Evolutionary conservation across 1,140 invertebrate genomes (phyloP).

Genomic region (Thaumetopoea pityocampa): DNA sequence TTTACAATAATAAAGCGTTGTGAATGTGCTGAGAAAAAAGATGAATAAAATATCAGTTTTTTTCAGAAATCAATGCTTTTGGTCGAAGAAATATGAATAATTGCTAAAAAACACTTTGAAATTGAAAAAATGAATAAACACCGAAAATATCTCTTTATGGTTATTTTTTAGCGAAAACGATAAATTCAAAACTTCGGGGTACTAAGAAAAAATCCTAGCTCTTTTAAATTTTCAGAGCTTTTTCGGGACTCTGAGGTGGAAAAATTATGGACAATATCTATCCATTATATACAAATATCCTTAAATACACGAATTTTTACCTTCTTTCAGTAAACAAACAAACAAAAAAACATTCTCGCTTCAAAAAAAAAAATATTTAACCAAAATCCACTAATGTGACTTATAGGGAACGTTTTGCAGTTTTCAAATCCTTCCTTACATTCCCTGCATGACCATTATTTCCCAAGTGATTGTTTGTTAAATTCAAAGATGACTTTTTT

Average conservation of each 20-base stretch:
- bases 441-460: conserved; percentile 4
- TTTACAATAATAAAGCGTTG: too few relatives aligned
- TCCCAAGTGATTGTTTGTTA: conserved; percentile 1
- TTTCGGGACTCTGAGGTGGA: background rate
- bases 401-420: conserved; percentile 1
- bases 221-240: background rate
- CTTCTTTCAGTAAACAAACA: too few relatives aligned
- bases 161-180: background rate
- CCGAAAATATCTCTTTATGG: background rate
- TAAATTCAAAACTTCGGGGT: background rate
- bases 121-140: background rate
- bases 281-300: background rate
- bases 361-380: background rate
- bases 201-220: background rate
- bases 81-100: background rate
- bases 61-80: too few relatives aligned
- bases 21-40: too few relatives aligned
- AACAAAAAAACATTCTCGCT: background rate
- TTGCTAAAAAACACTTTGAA: background rate
- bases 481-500: conserved; percentile 1
- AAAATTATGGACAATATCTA: conserved; percentile 1
- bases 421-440: conserved; percentile 3
- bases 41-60: too few relatives aligned
- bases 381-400: background rate
- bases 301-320: background rate